Evolutionary conservation across 2,113 vertebrate genomes (phyloP).

Genomic region (Sciurus niger): DNA sequence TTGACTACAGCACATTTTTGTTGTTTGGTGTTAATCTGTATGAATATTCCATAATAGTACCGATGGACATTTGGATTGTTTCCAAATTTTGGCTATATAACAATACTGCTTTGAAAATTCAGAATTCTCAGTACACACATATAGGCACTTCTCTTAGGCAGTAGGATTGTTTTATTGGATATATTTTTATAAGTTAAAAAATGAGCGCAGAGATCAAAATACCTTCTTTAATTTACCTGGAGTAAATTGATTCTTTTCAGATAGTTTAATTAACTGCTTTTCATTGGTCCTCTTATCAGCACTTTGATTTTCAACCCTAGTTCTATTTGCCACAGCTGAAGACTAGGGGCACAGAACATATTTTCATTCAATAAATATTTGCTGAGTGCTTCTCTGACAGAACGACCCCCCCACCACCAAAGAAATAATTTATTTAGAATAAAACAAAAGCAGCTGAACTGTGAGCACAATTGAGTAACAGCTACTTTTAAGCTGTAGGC

Average conservation of each 20-base stretch:
- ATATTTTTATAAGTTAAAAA: not conserved
- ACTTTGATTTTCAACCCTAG: slow-evolving; percentile 10
- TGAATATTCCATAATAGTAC: not conserved
- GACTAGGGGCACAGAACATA: not conserved
- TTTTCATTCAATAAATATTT: slow-evolving; percentile 3
- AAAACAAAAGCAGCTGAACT: too few species aligned
- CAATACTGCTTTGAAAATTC: not conserved
- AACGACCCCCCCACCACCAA: not conserved
- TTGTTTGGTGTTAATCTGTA: not conserved
- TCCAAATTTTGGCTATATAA: not conserved
- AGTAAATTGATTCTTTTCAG: not conserved
- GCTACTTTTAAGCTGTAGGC: too few species aligned
- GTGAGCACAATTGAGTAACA: too few species aligned
- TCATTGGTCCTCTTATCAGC: not conserved
- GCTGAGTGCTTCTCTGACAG: not conserved
- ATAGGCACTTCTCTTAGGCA: not conserved
- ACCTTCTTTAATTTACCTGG: not conserved
- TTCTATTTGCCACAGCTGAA: not conserved
- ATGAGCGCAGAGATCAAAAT: not conserved
- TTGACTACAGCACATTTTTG: not conserved
- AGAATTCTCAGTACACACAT: not conserved
- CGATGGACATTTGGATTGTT: not conserved
- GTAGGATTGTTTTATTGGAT: not conserved
- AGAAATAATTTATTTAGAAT: too few species aligned
- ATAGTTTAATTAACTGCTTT: not conserved